Percentiles rank a stretch among this genome's conserved stretches.
Evolutionary conservation across 2,113 vertebrate genomes (phyloP).

Genomic region (Empidonax alnorum): DNA sequence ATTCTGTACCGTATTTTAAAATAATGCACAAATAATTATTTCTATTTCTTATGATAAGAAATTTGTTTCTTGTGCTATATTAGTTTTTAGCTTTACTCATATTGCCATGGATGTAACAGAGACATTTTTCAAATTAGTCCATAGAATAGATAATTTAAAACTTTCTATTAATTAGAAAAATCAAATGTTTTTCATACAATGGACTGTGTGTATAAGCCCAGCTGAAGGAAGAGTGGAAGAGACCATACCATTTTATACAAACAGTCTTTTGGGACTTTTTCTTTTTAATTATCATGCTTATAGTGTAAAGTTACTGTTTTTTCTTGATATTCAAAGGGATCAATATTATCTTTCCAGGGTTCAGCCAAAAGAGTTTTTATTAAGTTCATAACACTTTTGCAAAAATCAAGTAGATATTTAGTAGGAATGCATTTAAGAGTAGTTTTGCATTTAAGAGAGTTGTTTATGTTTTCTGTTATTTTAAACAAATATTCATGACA

Average conservation of each 20-base stretch:
- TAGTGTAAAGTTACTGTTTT: not conserved
- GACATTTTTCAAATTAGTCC: not conserved
- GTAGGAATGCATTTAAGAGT: not conserved
- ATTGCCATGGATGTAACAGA: not conserved
- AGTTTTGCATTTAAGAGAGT: not conserved
- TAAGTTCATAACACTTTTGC: not conserved
- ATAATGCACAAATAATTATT: not conserved
- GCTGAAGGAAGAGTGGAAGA: not conserved
- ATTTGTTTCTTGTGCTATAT: not conserved
- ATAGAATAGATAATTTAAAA: not conserved
- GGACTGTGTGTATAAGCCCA: not conserved
- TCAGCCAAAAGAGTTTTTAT: not conserved
- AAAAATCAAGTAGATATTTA: not conserved
- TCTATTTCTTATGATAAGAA: not conserved
- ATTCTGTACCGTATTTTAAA: not conserved
- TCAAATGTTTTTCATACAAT: not conserved
- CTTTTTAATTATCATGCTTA: not conserved
- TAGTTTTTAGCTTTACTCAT: not conserved
- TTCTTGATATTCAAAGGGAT: not conserved
- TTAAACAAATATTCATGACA: not conserved
- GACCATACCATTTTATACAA: not conserved
- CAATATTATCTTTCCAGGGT: not conserved
- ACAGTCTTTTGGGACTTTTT: not conserved
- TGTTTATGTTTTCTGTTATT: not conserved
- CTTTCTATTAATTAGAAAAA: not conserved